Evolutionary conservation across 1,140 invertebrate species (phyloP).

Genomic region (Zaprionus kolodkinae): DNA sequence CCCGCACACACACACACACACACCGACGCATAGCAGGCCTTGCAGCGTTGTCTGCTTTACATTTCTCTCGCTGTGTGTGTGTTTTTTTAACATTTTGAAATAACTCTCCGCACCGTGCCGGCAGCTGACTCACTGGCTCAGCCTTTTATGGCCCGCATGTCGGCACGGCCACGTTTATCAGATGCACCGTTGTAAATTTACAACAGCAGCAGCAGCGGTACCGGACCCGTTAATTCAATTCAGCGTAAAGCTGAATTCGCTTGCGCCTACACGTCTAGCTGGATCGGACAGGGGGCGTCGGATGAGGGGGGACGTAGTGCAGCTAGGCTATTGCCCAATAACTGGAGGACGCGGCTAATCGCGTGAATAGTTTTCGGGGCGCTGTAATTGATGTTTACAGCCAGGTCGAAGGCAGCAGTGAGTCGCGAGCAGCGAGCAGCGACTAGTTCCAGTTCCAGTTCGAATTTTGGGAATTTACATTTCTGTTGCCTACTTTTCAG

Average conservation of each 20-base stretch:
- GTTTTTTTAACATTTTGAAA: conserved; percentile 65
- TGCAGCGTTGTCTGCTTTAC: conserved; percentile 67
- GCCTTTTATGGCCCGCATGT: conserved; percentile 54
- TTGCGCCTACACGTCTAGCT: conserved; percentile 32
- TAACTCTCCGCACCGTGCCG: conserved; percentile 61
- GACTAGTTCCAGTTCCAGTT: neutral
- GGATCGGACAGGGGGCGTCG: too few relatives aligned
- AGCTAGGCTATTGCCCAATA: conserved; percentile 69
- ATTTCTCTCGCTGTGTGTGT: conserved; percentile 58
- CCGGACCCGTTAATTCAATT: conserved; percentile 79
- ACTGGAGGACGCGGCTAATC: conserved; percentile 76
- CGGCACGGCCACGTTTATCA: conserved; percentile 71
- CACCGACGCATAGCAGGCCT: conserved; percentile 17
- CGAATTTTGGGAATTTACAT: conserved; percentile 60
- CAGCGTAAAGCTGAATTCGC: conserved; percentile 61
- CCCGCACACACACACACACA: conserved; percentile 24
- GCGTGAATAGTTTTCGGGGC: conserved; percentile 75
- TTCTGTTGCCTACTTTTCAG: conserved; percentile 68
- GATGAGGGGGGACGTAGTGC: neutral
- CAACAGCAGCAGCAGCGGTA: conserved; percentile 47
- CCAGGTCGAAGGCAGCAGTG: conserved; percentile 29
- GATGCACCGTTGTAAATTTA: conserved; percentile 77
- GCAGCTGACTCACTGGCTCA: conserved; percentile 51
- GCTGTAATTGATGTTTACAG: conserved; percentile 80
- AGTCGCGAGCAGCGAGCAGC: neutral